These are phyloP conservation scores for Dugesia japonica DNA, from an alignment of 2,888 invertebrate genomes.

Conservation along the genomic window DNA sequence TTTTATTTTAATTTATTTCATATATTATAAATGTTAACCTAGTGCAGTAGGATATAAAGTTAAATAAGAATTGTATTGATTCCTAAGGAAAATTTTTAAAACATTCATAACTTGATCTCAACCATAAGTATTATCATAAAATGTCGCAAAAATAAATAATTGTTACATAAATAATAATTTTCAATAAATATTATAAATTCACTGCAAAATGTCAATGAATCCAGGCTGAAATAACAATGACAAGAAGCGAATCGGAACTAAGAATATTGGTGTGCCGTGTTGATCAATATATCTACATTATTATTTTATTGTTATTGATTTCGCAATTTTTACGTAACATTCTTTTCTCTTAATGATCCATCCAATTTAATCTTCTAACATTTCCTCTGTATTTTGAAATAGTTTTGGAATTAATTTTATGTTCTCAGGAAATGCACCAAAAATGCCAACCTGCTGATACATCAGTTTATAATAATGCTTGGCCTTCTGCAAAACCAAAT, in stretches of 20 bases:
- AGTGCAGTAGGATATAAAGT: no score
- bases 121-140: background rate
- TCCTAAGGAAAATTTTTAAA: no score
- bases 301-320: background rate
- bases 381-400: background rate
- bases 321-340: background rate
- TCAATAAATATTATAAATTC: background rate
- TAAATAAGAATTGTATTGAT: no score
- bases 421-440: slow-evolving; percentile 15
- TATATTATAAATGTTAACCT: no score
- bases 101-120: no score
- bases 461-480: background rate
- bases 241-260: background rate
- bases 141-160: background rate
- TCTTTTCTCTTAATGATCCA: background rate
- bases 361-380: background rate
- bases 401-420: background rate
- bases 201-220: slow-evolving; percentile 1
- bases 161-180: background rate
- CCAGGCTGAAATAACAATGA: background rate
- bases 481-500: background rate
- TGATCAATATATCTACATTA: background rate
- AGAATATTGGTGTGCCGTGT: background rate
- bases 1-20: no score
- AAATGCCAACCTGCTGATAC: background rate